Evolutionary conservation across 2,797 vertebrate genomes (phyloP).

Genomic region (Nyctalus aviator): DNA sequence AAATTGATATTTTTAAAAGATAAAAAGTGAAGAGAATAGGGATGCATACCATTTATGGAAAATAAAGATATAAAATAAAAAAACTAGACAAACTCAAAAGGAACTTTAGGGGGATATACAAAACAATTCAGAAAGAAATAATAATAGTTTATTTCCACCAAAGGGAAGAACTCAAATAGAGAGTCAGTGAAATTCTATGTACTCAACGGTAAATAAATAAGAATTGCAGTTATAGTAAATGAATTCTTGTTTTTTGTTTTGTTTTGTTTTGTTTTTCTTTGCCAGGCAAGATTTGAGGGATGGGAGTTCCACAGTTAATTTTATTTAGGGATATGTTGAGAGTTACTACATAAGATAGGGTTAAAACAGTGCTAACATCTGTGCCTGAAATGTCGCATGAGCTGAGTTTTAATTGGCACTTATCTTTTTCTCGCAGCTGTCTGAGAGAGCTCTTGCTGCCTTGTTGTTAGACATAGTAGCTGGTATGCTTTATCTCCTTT

Average conservation of each 20-base stretch:
- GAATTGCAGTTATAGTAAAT: not conserved
- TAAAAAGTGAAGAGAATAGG: not conserved
- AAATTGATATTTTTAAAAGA: not conserved
- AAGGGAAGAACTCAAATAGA: not conserved
- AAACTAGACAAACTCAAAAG: slow-evolving; percentile 1
- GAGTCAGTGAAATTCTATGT: not conserved
- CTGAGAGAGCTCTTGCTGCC: not conserved
- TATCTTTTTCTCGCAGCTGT: slow-evolving; percentile 60
- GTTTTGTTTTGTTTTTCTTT: not conserved
- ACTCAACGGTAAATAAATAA: not conserved
- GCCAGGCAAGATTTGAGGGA: slow-evolving; percentile 9
- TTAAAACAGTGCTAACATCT: not conserved
- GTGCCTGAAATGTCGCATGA: slow-evolving; percentile 3
- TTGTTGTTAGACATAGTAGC: slow-evolving; percentile 46
- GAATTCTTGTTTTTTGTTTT: not conserved
- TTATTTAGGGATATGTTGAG: not conserved
- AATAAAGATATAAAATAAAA: not conserved
- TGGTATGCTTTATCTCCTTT: slow-evolving; percentile 34
- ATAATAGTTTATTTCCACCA: slow-evolving; percentile 22
- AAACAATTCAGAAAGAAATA: not conserved
- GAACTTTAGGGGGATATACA: not conserved
- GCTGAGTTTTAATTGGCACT: not conserved
- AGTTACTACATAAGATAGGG: not conserved
- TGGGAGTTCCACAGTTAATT: slow-evolving; percentile 5
- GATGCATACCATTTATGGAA: not conserved